Percentiles rank a stretch among this genome's conserved stretches.
These are phyloP conservation scores for Hipparchia semele DNA, from an alignment of 2,888 invertebrate species.

Conservation along the genomic window DNA sequence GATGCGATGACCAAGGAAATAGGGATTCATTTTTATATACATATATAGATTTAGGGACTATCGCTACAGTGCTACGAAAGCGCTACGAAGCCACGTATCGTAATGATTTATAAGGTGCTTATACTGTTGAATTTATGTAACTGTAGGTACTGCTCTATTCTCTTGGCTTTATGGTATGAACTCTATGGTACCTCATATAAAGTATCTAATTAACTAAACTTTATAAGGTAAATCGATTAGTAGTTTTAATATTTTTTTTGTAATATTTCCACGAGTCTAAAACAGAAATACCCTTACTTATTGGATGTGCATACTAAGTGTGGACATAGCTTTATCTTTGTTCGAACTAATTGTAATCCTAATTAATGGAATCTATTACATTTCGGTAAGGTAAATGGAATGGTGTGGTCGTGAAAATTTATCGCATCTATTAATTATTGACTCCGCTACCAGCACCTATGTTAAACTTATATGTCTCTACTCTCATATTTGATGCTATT, in stretches of 20 bases:
- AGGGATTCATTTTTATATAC: too few species aligned
- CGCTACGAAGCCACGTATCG: background rate
- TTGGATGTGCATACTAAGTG: background rate
- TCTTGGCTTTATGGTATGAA: too few species aligned
- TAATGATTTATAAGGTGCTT: background rate
- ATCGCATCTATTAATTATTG: conserved; percentile 16
- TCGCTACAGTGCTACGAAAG: conserved; percentile 1
- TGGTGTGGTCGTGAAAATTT: conserved; percentile 21
- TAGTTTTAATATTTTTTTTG: too few species aligned
- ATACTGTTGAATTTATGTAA: too few species aligned
- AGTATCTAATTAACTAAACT: background rate
- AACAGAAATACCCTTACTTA: too few species aligned
- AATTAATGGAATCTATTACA: conserved; percentile 19
- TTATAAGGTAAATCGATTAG: too few species aligned
- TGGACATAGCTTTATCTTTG: conserved; percentile 11
- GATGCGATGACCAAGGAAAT: too few species aligned
- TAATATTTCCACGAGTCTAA: too few species aligned
- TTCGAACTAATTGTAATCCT: conserved; percentile 15
- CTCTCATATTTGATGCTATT: background rate
- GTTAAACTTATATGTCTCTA: background rate
- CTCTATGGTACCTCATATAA: background rate
- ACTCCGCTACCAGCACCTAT: background rate
- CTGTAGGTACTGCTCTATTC: too few species aligned
- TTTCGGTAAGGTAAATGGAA: conserved; percentile 20
- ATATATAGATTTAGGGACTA: too few species aligned